Evolutionary conservation across 2,113 vertebrate genomes (phyloP).

Genomic region (Neopipo cinnamomea): DNA sequence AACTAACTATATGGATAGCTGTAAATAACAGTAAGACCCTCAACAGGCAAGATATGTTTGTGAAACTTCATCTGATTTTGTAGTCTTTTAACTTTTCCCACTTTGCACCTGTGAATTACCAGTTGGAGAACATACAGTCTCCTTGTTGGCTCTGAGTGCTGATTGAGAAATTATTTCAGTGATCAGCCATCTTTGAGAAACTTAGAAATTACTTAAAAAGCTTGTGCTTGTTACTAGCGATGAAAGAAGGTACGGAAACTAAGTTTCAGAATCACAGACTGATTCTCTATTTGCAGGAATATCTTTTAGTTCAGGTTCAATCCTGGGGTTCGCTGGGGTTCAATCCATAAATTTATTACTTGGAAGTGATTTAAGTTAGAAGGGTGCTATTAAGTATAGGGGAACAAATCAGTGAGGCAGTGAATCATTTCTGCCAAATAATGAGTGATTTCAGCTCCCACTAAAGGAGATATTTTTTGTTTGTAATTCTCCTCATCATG

Average conservation of each 20-base stretch:
- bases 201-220: background rate
- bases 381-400: background rate
- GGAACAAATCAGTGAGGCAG: constrained; percentile 4
- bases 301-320: background rate
- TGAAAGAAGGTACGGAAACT: background rate
- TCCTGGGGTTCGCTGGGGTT: background rate
- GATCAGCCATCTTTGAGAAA: background rate
- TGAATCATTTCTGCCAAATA: background rate
- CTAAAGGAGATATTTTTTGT: background rate
- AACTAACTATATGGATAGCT: accelerated
- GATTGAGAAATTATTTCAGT: background rate
- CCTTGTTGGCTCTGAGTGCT: background rate
- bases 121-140: background rate
- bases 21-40: background rate
- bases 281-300: background rate
- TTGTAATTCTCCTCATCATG: background rate
- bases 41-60: background rate
- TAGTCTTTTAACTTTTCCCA: background rate
- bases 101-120: background rate
- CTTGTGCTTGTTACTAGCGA: background rate
- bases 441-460: background rate
- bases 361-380: background rate
- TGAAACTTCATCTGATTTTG: background rate
- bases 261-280: background rate
- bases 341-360: background rate